Base-by-base conservation (phyloP, 2,888 invertebrate genomes). In the Tenthredo livida region DNA sequence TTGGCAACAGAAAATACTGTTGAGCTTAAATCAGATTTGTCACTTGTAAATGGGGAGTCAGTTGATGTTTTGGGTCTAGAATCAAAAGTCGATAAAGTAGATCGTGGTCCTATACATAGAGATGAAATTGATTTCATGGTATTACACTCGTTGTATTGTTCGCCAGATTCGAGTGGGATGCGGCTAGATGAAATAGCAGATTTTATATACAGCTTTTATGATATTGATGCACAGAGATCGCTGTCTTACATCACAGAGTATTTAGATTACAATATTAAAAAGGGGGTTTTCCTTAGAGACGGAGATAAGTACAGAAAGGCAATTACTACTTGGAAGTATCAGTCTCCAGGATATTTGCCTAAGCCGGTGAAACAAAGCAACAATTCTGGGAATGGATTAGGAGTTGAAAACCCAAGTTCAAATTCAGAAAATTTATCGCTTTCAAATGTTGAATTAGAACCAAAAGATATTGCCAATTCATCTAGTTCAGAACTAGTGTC, bases 61-160 rank as follows among this genome's bases (percentile, higher is more conserved):
- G 40, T 5, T 7, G 29, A 72, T 33, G 25, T 40, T 73, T n/a
- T 15, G n/a, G 17, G 6, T n/a, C 25, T 43, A 37, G 50, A 29
- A 47, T 47, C 47, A 0, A 29, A 1, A 75, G n/a, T 17, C 9
- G 2, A 54, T 17, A 54, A 33, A 54, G 21, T 10, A 29, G 50
- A 54, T 17, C 0, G 17, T 5, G 21, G 9, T 77, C 17, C 54
- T 29, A 77, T 77, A 7, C n/a, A 15, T 29, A 40, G 29, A 9
- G 54, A 50, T 54, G 54, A 77, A 54, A 54, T 77, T 21, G 77
- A 33, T n/a, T 54, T 54, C 29, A 77, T 77, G 77, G 54, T 77
- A 54, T 33, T 50, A 54, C 77, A 77, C 21, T 12, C 77, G 17
- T 17, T 77, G 50, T n/a, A 33, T 77, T 77, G 50, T 10, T 33